Evolutionary conservation across 2,888 invertebrate genomes (phyloP), one percentile per base, ranked within the genome.

Genomic region (Xylota sylvarum): DNA sequence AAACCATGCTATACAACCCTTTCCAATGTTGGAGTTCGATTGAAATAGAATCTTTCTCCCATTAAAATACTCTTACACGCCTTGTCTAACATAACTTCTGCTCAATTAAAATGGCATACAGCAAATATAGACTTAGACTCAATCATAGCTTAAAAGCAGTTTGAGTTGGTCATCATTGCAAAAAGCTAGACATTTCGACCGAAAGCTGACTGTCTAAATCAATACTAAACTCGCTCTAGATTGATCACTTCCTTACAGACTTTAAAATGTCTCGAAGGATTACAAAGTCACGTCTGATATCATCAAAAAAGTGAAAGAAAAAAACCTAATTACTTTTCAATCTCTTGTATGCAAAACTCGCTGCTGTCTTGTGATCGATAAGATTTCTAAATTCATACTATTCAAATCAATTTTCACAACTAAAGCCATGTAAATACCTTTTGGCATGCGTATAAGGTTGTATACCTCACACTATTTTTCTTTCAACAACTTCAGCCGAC

Each of bases 381-480:
- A 55, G 27, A 32, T 4, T 17, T 9, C 27, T 12, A 55, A 55
- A n/a, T 55, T n/a, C 67, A 23, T 40, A 55, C 23, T 37, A 60
- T 67, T 65, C 58, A 40, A 77, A 77, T 69, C 77, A 69, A 77
- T 77, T 77, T 17, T 17, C 50, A 35, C 23, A 52, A 52, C 14
- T 37, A 10, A 10, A 27, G 30, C 17, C 35, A 9, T 56, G 14
- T 35, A 19, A 77, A 50, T 43, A 1, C 67, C 55, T 23, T 35
- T 27, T 76, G 56, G 67, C 76, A 76, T 35, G 58, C 43, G 12
- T 58, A 12, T 46, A 48, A 46, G 46, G 4, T 40, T 27, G 37
- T 52, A 14, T 2, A 14, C 5, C 50, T 6, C 6, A 17, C 30
- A 19, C 27, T 10, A 14, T 35, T 17, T 46, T 17, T 46, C 43